Evolutionary conservation across 2,797 vertebrate genomes (phyloP).

Genomic region (Lithobates sylvaticus): DNA sequence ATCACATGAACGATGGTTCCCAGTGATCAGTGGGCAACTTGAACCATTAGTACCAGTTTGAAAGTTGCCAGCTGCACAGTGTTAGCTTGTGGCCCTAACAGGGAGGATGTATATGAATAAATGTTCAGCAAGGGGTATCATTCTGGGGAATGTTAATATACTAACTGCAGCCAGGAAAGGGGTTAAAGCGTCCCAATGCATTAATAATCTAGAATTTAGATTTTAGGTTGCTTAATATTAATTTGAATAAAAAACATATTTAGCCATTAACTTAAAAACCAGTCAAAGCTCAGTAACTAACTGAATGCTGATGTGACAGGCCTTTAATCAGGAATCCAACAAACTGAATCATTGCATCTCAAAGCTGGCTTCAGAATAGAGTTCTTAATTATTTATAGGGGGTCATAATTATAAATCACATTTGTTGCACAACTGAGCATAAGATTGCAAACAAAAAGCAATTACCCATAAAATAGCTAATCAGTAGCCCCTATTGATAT

Average conservation of each 20-base stretch:
- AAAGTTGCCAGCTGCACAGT: background rate
- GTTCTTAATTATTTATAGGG: conserved; percentile 45
- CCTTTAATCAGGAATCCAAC: conserved; percentile 8
- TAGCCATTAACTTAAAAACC: background rate
- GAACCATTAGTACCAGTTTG: background rate
- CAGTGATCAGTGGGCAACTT: too few relatives aligned
- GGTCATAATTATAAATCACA: conserved; percentile 42
- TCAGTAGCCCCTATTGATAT: conserved; percentile 13
- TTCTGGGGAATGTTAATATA: background rate
- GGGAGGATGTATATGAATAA: background rate
- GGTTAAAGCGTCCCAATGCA: background rate
- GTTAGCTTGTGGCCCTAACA: background rate
- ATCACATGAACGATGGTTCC: too few relatives aligned
- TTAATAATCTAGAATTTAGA: background rate
- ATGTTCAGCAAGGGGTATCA: background rate
- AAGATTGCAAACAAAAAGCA: conserved; percentile 17
- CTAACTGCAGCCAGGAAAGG: background rate
- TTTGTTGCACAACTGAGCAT: conserved; percentile 28
- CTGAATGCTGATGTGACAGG: background rate
- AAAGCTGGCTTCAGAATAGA: conserved; percentile 5
- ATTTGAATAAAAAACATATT: background rate
- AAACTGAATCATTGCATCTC: conserved; percentile 7
- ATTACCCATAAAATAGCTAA: conserved; percentile 34
- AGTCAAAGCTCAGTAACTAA: background rate
- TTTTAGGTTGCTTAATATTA: background rate